These are phyloP conservation scores for Saturnia japonica DNA, from an alignment of 2,888 invertebrate species.

Conservation along the genomic window DNA sequence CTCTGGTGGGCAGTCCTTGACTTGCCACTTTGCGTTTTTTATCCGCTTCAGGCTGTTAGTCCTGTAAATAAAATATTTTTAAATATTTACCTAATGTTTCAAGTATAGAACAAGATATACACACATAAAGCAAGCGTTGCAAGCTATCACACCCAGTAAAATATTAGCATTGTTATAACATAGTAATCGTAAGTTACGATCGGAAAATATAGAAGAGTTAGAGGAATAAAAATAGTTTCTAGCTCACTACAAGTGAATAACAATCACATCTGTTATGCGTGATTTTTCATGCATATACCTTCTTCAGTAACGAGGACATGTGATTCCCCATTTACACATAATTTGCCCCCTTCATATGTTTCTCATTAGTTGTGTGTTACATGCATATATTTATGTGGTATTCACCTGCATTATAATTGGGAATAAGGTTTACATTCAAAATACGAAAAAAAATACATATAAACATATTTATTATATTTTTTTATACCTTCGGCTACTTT, in stretches of 20 bases:
- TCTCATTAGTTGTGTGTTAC: neutral
- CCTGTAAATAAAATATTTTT: conserved; percentile 52
- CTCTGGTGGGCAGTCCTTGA: conserved; percentile 83
- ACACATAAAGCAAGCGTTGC: conserved; percentile 43
- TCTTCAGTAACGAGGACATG: neutral
- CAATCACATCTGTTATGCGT: neutral
- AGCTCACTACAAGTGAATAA: conserved; percentile 10
- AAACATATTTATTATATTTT: conserved; percentile 11
- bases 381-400: conserved; percentile 3
- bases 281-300: conserved; percentile 11
- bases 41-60: conserved; percentile 83
- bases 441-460: conserved; percentile 6
- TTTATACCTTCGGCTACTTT: neutral
- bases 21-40: conserved; percentile 84
- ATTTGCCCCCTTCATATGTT: neutral
- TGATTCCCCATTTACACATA: neutral
- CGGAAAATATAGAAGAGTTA: conserved; percentile 11
- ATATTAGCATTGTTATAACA: conserved; percentile 4
- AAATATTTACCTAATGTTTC: neutral
- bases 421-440: conserved; percentile 13
- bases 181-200: neutral
- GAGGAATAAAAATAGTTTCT: neutral
- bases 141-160: conserved; percentile 17
- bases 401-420: conserved; percentile 6
- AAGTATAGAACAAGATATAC: conserved; percentile 32